Percentiles rank a stretch among this genome's conserved stretches.
Evolutionary conservation across 2,888 invertebrate species (phyloP).

Genomic region (Pheosia gnoma): DNA sequence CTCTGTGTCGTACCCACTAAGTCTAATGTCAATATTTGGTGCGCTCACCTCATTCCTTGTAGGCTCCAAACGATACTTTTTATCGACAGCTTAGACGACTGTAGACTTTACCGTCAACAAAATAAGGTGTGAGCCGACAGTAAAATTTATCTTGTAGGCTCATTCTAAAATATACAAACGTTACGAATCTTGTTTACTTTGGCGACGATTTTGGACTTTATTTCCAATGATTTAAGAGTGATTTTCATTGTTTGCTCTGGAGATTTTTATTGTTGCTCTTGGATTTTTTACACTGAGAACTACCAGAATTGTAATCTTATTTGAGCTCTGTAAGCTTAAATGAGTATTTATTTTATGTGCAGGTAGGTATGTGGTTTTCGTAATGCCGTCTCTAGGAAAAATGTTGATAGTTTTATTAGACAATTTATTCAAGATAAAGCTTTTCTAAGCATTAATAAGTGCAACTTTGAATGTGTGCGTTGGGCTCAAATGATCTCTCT

Average conservation of each 20-base stretch:
- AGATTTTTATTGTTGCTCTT: conserved; percentile 38
- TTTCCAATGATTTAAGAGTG: conserved; percentile 45
- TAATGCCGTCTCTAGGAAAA: conserved; percentile 30
- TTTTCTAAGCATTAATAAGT: not conserved
- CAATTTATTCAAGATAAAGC: conserved; percentile 1
- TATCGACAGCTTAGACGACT: conserved; percentile 14
- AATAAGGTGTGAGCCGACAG: conserved; percentile 12
- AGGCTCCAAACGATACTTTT: conserved; percentile 29
- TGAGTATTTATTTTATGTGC: conserved; percentile 32
- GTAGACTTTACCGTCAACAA: conserved; percentile 13
- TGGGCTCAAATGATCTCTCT: not conserved
- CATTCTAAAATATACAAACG: conserved; percentile 45
- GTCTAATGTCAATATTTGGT: conserved; percentile 74
- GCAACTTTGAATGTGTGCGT: not conserved
- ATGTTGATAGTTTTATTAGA: conserved; percentile 9
- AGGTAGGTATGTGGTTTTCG: conserved; percentile 33
- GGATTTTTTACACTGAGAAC: conserved; percentile 40
- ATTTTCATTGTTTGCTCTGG: conserved; percentile 41
- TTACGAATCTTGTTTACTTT: conserved; percentile 56
- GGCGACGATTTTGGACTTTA: conserved; percentile 49
- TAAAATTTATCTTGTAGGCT: conserved; percentile 25
- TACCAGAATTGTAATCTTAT: conserved; percentile 44
- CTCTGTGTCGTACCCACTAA: conserved; percentile 71
- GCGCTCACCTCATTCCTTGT: conserved; percentile 68
- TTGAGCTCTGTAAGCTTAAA: conserved; percentile 34